Percentiles rank a stretch among this genome's conserved stretches.
These are phyloP conservation scores for Phyllopteryx taeniolatus DNA, from an alignment of 2,113 vertebrate species.

Conservation along the genomic window DNA sequence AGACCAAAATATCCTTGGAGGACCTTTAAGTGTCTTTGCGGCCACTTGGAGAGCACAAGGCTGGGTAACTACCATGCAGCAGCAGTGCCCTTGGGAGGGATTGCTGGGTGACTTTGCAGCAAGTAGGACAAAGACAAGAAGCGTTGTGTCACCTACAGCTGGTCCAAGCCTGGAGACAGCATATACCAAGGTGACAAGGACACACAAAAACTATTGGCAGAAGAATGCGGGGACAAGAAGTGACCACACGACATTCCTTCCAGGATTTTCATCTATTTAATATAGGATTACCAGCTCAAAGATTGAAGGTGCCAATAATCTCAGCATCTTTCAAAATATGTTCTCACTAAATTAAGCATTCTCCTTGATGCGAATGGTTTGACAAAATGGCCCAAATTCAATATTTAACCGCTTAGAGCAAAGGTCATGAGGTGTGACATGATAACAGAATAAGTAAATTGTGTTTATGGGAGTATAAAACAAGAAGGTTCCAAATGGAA, in stretches of 20 bases:
- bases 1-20: conserved; percentile 49
- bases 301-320: neutral
- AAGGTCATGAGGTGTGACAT: conserved; percentile 7
- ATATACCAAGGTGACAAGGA: conserved; percentile 64
- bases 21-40: conserved; percentile 57
- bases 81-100: conserved; percentile 57
- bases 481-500: neutral
- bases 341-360: neutral
- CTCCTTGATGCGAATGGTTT: neutral
- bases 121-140: conserved; percentile 61
- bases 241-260: conserved; percentile 32
- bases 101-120: conserved; percentile 65
- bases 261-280: conserved; percentile 14
- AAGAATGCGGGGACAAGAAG: conserved; percentile 13
- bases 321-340: neutral
- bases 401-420: conserved; percentile 2
- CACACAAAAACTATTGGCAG: conserved; percentile 23
- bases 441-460: conserved; percentile 2
- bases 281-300: neutral
- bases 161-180: conserved; percentile 53
- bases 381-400: neutral
- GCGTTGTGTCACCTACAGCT: conserved; percentile 67
- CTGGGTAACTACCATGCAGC: conserved; percentile 58
- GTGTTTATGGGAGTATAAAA: neutral
- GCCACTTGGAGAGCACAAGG: conserved; percentile 27